Percentiles rank a stretch among this genome's conserved stretches.
Conservation (phyloP, 2,888 invertebrate genomes). For the Cepaea hortensis region DNA sequence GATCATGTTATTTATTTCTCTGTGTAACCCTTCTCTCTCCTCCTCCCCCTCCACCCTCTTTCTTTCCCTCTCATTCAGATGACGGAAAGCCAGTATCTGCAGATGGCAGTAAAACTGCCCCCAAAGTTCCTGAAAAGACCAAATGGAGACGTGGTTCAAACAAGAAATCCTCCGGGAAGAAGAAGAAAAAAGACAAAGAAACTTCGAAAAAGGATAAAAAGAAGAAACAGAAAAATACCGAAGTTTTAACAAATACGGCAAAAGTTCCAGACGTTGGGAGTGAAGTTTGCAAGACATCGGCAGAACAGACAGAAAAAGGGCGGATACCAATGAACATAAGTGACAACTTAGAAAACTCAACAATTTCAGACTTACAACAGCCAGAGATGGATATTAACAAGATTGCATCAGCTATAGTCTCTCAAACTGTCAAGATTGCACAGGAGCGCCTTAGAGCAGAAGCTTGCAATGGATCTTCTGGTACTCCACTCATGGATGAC, state of each 20-base stretch:
- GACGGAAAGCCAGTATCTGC: slow-evolving; percentile 6
- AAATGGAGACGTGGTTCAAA: slow-evolving; percentile 34
- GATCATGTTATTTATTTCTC: neutral
- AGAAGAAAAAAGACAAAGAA: slow-evolving; percentile 41
- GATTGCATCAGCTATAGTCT: slow-evolving; percentile 39
- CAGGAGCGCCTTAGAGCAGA: slow-evolving; percentile 21
- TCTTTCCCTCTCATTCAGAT: slow-evolving; percentile 6
- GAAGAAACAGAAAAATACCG: slow-evolving; percentile 12
- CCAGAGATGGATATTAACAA: slow-evolving; percentile 7
- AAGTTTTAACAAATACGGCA: neutral
- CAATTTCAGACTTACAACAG: neutral
- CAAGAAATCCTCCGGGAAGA: slow-evolving; percentile 25
- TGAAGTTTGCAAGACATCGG: neutral
- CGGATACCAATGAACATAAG: neutral
- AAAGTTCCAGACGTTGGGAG: neutral
- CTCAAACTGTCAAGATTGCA: slow-evolving; percentile 26
- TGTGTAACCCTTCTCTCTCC: neutral
- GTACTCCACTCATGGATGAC: neutral
- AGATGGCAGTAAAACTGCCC: neutral
- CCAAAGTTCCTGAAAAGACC: slow-evolving; percentile 4
- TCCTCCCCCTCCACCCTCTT: neutral
- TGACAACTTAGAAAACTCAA: neutral
- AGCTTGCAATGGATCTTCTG: neutral
- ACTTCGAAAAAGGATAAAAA: slow-evolving; percentile 32
- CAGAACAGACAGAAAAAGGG: no score